Evolutionary conservation across 2,797 vertebrate genomes (phyloP), one percentile per base, ranked within the genome.

Genomic region (Centropyge bicolor): DNA sequence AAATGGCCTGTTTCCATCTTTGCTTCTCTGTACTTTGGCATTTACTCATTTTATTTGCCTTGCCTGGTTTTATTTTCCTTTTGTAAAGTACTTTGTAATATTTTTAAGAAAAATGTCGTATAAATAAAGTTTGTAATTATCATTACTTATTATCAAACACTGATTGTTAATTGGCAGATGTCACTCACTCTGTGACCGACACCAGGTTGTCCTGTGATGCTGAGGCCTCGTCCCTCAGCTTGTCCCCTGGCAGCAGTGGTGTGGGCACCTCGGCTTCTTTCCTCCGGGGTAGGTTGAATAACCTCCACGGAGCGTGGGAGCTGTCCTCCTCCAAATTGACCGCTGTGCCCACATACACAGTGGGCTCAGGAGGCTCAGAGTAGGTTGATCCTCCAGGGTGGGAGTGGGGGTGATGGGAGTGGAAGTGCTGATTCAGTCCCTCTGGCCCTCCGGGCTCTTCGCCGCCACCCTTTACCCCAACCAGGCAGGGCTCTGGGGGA

Each of bases 171-270:
- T 20, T 65, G 13, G 19, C 55, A 81, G 79, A 52, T 35, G 80
- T 54, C 86, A 97, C 98, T 98, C 93, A 99, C 98, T 99, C 98
- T 83, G 98, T 99, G 94, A 97, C 95, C 0, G 98, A 98, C 82
- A 97, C 94, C 83, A 95, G 60, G 54, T 92, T 96, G 88, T 99
- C 98, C 90, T 95, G 95, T 69, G 95, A 96, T 60, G 94, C 93
- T 17, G 92, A 88, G 51, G 95, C 91, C 84, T 99, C 98, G 38
- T 99, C 98, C 91, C 96, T 94, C 85, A 98, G 93, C 91, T 97
- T 98, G 95, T 99, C 98, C 74, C 91, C 96, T 3, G 98, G 97
- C 91, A 98, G 95, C 72, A 95, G 93, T 6, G 96, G 97, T 0
- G 96, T 97, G 71, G 96, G 94, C 88, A 97, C 93, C 48, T 98